Conservation (phyloP, 2,797 vertebrate genomes). For the Pagetopsis macropterus region DNA sequence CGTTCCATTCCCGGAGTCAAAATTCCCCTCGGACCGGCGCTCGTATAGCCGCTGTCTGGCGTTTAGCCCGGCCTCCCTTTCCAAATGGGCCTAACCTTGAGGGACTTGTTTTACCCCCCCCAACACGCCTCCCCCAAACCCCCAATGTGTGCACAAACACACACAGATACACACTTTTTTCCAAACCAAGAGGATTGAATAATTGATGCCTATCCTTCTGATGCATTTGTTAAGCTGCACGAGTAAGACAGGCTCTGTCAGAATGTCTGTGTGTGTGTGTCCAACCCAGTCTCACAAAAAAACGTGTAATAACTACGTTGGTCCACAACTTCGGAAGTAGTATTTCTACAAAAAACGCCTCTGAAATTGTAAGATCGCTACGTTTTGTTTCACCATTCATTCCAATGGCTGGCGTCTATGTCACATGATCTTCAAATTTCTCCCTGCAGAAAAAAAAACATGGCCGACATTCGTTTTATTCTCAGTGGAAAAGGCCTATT, state of each 20-base stretch:
- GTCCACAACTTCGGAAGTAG: no score
- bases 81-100: conserved; percentile 92
- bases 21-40: conserved; percentile 87
- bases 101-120: conserved; percentile 88
- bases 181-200: conserved; percentile 87
- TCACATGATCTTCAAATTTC: no score
- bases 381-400: no score
- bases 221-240: conserved; percentile 86
- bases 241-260: conserved; percentile 80
- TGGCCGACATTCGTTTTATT: no score
- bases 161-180: conserved; percentile 49
- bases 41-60: conserved; percentile 84
- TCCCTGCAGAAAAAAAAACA: no score
- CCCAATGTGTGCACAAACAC: conserved; percentile 31
- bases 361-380: no score
- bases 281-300: no score
- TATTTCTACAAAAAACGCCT: no score
- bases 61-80: conserved; percentile 88
- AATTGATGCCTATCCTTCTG: conserved; percentile 92
- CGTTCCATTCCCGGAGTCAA: conserved; percentile 78
- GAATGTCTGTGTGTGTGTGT: conserved; percentile 35
- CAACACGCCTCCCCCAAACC: neutral
- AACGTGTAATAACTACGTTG: no score
- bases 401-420: no score
- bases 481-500: no score